Percentiles rank a stretch among this genome's conserved stretches.
These are phyloP conservation scores for Leptopilina myrica DNA, from an alignment of 2,888 invertebrate genomes.

Conservation along the genomic window DNA sequence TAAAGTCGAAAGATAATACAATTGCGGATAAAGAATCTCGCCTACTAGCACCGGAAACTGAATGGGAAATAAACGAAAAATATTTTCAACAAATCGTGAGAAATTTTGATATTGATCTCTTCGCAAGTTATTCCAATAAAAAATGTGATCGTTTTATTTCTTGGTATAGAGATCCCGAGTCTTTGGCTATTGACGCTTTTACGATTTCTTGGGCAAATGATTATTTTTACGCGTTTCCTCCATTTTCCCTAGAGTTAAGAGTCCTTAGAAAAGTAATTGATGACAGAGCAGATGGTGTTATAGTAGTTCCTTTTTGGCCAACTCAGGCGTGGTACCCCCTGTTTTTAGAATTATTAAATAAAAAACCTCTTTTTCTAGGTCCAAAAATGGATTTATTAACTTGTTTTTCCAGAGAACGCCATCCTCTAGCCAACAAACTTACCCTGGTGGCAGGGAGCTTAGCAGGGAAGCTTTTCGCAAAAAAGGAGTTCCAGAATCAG, in stretches of 20 bases:
- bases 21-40: too few relatives aligned
- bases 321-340: conserved; percentile 44
- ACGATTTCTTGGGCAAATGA: conserved; percentile 44
- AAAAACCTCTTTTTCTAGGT: neutral
- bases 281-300: conserved; percentile 2
- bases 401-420: conserved; percentile 51
- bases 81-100: conserved; percentile 8
- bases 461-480: conserved; percentile 54
- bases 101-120: neutral
- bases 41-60: too few relatives aligned
- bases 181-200: conserved; percentile 38
- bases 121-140: conserved; percentile 21
- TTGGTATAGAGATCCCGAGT: too few relatives aligned
- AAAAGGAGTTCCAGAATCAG: conserved; percentile 48
- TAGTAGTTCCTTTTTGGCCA: neutral
- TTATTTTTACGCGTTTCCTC: neutral
- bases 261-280: neutral
- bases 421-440: conserved; percentile 54
- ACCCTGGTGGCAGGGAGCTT: conserved; percentile 60
- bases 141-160: conserved; percentile 11
- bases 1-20: too few relatives aligned
- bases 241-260: neutral
- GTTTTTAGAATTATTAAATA: conserved; percentile 36
- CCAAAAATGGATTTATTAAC: conserved; percentile 49
- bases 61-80: too few relatives aligned